These are phyloP conservation scores for Automeris io DNA, from an alignment of 2,888 invertebrate species.

Conservation along the genomic window DNA sequence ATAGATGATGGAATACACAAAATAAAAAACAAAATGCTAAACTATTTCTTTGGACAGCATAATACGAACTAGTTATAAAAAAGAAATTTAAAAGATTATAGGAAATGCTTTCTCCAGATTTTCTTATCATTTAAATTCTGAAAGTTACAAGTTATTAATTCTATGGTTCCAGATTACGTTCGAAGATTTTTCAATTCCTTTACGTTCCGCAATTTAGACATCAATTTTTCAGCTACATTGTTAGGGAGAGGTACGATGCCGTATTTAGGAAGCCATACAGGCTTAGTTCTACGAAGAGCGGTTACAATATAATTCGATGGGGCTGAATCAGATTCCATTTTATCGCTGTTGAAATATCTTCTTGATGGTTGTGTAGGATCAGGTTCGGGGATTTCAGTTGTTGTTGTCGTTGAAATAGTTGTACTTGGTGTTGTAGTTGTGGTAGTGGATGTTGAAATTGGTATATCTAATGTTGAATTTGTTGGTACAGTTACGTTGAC, in stretches of 20 bases:
- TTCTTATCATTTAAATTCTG: too few species aligned
- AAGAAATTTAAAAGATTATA: too few species aligned
- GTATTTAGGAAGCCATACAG: conserved; percentile 42
- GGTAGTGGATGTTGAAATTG: conserved; percentile 5
- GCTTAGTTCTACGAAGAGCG: conserved; percentile 33
- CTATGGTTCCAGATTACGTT: neutral
- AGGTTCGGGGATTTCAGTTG: too few species aligned
- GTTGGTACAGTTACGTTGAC: conserved; percentile 9
- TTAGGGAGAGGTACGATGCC: conserved; percentile 54
- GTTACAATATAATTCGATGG: conserved; percentile 30
- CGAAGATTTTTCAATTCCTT: conserved; percentile 18
- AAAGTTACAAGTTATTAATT: neutral
- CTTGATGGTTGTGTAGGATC: too few species aligned
- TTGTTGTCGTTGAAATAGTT: neutral
- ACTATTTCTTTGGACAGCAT: too few species aligned
- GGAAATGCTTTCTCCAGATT: neutral
- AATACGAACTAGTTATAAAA: neutral
- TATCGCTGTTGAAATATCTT: neutral
- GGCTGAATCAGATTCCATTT: conserved; percentile 4
- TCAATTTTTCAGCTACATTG: conserved; percentile 38
- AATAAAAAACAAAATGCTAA: too few species aligned
- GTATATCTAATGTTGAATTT: conserved; percentile 4
- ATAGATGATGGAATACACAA: too few species aligned
- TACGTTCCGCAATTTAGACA: conserved; percentile 33
- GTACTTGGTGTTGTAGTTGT: conserved; percentile 7